These are phyloP conservation scores for Poeciliopsis turrubarensis DNA, from an alignment of 2,113 vertebrate species.

Conservation along the genomic window DNA sequence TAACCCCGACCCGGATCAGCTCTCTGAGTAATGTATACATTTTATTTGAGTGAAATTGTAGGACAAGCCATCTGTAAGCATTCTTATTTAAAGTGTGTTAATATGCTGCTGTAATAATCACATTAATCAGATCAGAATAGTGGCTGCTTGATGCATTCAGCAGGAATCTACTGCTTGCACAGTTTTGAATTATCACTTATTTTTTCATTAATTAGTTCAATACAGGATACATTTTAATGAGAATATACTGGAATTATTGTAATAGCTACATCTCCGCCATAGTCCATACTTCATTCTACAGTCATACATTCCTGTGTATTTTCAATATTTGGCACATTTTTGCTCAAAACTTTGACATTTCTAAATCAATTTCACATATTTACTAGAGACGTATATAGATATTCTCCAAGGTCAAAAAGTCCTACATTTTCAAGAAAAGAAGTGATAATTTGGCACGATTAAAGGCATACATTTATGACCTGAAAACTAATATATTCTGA, in stretches of 20 bases:
- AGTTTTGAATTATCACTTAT: neutral
- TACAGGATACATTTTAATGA: neutral
- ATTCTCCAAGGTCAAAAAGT: no score
- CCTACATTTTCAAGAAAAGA: no score
- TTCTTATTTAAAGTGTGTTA: slow-evolving; percentile 34
- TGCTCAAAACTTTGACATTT: no score
- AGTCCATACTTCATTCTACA: neutral
- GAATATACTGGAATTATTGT: neutral
- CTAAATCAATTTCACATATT: no score
- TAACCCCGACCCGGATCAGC: slow-evolving; percentile 69
- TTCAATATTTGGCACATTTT: neutral
- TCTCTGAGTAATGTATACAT: slow-evolving; percentile 27
- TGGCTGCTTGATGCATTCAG: neutral
- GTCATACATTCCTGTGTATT: neutral
- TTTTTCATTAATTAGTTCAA: neutral
- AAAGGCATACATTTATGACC: no score
- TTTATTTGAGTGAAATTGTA: neutral
- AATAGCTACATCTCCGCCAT: neutral
- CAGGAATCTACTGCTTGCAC: neutral
- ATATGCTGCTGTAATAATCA: slow-evolving; percentile 59
- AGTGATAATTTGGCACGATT: no score
- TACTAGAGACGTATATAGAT: no score
- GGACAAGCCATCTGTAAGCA: slow-evolving; percentile 30
- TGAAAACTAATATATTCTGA: no score
- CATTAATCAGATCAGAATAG: slow-evolving; percentile 12